Evolutionary conservation across 2,113 vertebrate genomes (phyloP).

Genomic region (Corythoichthys haematopterus): DNA sequence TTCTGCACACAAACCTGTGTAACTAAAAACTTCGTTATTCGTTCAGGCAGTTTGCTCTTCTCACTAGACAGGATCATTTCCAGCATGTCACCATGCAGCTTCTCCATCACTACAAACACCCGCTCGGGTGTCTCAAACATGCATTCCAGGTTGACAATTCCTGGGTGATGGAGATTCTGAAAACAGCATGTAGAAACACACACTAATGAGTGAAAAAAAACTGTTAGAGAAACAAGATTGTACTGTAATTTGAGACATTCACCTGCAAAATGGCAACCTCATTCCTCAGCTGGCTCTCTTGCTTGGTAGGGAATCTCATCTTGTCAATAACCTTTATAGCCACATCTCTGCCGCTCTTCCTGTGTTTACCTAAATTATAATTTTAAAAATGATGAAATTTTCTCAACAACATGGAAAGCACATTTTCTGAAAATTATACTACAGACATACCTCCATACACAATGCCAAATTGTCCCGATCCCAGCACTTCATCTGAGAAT

Average conservation of each 20-base stretch:
- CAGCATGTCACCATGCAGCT: slow-evolving; percentile 97
- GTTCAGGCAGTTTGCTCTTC: slow-evolving; percentile 93
- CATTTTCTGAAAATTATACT: not conserved
- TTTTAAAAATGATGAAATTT: not conserved
- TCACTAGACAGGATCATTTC: slow-evolving; percentile 99
- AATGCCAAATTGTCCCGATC: slow-evolving; percentile 97
- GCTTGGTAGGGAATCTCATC: slow-evolving; percentile 97
- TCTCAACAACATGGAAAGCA: not conserved
- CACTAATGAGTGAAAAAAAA: not conserved
- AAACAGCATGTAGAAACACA: slow-evolving; percentile 1
- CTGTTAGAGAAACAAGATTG: not conserved
- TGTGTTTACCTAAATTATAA: slow-evolving; percentile 82
- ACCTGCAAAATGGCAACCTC: slow-evolving; percentile 99
- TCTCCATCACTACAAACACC: slow-evolving; percentile 99
- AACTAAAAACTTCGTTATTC: slow-evolving; percentile 96
- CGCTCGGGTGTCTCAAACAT: slow-evolving; percentile 98
- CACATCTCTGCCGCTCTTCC: slow-evolving; percentile 96
- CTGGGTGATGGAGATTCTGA: slow-evolving; percentile 96
- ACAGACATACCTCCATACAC: slow-evolving; percentile 88
- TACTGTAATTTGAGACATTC: slow-evolving; percentile 14
- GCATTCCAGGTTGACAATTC: slow-evolving; percentile 97
- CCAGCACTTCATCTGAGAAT: slow-evolving; percentile 97
- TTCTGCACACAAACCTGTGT: slow-evolving; percentile 79
- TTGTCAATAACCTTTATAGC: slow-evolving; percentile 99
- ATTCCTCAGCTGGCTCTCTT: slow-evolving; percentile 96